Conservation (phyloP, 2,113 vertebrate species). For the Todiramphus chloris region DNA sequence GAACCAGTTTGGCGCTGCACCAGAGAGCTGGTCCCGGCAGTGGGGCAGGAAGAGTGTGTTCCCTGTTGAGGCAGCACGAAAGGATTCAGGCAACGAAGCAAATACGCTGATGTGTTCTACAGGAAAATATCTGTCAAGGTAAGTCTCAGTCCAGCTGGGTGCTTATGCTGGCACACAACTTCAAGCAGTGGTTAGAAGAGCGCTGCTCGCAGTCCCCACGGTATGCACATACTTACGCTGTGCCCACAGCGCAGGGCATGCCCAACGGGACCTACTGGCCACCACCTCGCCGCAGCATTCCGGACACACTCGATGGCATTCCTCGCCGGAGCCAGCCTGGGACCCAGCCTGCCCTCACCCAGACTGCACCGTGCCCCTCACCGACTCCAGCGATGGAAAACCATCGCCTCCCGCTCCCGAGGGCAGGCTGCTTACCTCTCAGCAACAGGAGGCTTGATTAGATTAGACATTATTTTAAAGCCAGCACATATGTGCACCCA, state of each 20-base stretch:
- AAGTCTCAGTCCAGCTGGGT: neutral
- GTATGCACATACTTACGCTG: neutral
- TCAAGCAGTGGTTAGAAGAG: neutral
- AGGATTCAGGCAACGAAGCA: neutral
- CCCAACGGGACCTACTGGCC: neutral
- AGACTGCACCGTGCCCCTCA: neutral
- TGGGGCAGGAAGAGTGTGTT: neutral
- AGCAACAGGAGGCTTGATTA: neutral
- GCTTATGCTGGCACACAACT: neutral
- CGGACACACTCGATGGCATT: neutral
- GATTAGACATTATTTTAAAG: neutral
- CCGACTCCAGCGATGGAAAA: neutral
- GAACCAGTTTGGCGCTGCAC: neutral
- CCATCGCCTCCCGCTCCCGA: fast-evolving
- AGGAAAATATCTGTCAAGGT: neutral
- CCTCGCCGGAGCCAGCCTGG: neutral
- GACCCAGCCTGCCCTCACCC: neutral
- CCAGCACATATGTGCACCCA: neutral
- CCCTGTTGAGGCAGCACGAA: neutral
- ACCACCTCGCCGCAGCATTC: neutral
- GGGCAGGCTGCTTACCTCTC: neutral
- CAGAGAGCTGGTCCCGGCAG: neutral
- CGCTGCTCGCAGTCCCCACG: neutral
- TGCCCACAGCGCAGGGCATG: fast-evolving
- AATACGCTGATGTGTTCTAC: neutral